These are phyloP conservation scores for Pimpla rufipes DNA, from an alignment of 2,888 invertebrate species.

Conservation along the genomic window DNA sequence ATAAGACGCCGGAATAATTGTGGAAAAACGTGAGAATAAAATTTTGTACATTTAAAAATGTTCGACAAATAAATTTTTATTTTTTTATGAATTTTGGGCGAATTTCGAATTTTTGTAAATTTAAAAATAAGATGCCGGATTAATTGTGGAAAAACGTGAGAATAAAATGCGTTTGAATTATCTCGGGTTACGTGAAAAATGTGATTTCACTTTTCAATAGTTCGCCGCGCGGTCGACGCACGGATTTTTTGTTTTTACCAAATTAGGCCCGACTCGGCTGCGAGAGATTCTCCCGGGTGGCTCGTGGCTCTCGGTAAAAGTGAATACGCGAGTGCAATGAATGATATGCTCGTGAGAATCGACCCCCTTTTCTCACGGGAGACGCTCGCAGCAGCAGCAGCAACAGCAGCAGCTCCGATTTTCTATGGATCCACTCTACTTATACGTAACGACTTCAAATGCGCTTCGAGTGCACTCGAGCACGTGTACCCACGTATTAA, in stretches of 20 bases:
- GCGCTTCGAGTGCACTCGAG: background rate
- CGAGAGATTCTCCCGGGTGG: slow-evolving; percentile 29
- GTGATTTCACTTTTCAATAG: background rate
- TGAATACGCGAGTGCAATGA: slow-evolving; percentile 61
- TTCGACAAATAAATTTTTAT: no score
- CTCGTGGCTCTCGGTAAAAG: slow-evolving; percentile 62
- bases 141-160: no score
- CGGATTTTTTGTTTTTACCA: background rate
- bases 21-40: no score
- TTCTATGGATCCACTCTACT: slow-evolving; percentile 41
- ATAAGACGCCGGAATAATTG: no score
- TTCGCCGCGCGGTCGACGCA: background rate
- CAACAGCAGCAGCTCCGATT: slow-evolving; percentile 19
- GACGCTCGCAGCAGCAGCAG: slow-evolving; percentile 44
- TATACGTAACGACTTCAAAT: slow-evolving; percentile 30
- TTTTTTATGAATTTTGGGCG: no score
- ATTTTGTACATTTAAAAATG: no score
- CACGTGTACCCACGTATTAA: slow-evolving; percentile 38
- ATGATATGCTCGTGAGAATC: slow-evolving; percentile 69
- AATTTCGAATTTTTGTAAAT: no score
- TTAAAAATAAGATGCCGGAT: no score
- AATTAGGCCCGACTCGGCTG: slow-evolving; percentile 16
- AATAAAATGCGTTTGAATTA: no score
- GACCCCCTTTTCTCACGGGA: slow-evolving; percentile 72
- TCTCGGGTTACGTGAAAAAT: background rate